Evolutionary conservation across 2,888 invertebrate species (phyloP).

Genomic region (Leptopilina syphax): DNA sequence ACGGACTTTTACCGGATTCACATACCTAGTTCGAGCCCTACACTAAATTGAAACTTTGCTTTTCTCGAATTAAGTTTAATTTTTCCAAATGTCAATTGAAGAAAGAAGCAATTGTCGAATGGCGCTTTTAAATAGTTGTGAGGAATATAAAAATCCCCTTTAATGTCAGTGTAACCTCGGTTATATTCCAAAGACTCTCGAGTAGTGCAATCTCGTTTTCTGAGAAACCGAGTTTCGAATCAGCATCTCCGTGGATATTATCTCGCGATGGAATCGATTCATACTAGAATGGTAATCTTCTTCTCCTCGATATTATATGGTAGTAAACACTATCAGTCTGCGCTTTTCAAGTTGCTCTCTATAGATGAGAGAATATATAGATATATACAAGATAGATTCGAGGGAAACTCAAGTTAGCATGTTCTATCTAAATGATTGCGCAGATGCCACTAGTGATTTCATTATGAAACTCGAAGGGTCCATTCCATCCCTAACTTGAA

Average conservation of each 20-base stretch:
- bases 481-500: constrained; percentile 32
- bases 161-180: constrained; percentile 3
- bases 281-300: constrained; percentile 21
- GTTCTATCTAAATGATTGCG: constrained; percentile 24
- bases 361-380: background rate
- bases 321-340: constrained; percentile 27
- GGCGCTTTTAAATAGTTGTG: background rate
- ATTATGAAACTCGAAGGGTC: constrained; percentile 40
- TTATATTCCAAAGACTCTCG: background rate
- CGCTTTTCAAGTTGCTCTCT: constrained; percentile 8
- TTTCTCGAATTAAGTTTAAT: background rate
- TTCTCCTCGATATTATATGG: constrained; percentile 9
- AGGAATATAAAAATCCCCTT: no score
- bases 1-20: no score
- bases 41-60: no score
- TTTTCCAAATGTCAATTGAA: background rate
- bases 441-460: constrained; percentile 32
- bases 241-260: constrained; percentile 21
- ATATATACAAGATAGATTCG: background rate
- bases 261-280: constrained; percentile 29
- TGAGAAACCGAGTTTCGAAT: constrained; percentile 23
- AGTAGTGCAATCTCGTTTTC: constrained; percentile 1
- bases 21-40: no score
- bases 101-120: background rate
- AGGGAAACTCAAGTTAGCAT: constrained; percentile 4